These are phyloP conservation scores for Salminus brasiliensis DNA, from an alignment of 2,113 vertebrate species.

Conservation along the genomic window DNA sequence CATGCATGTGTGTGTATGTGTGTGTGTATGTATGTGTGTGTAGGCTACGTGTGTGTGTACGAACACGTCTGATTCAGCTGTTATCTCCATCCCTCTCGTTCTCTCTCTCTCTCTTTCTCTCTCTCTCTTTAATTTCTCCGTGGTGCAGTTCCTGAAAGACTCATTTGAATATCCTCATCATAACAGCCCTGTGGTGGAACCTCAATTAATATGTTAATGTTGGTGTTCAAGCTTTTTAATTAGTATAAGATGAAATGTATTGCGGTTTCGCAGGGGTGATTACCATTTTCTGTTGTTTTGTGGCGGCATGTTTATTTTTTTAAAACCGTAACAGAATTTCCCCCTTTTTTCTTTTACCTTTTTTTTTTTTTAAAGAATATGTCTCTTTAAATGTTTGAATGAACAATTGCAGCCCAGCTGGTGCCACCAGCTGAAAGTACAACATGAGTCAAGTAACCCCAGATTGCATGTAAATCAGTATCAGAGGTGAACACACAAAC, in stretches of 20 bases:
- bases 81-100: conserved; percentile 43
- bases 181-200: conserved; percentile 56
- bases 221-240: conserved; percentile 59
- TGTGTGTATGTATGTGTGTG: neutral
- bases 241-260: conserved; percentile 60
- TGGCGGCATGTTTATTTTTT: conserved; percentile 35
- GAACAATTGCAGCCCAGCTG: conserved; percentile 28
- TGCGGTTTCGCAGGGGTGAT: conserved; percentile 47
- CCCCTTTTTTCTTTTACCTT: neutral
- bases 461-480: conserved; percentile 38
- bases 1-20: conserved; percentile 13
- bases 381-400: conserved; percentile 13
- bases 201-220: conserved; percentile 74
- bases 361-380: neutral
- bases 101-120: conserved; percentile 50
- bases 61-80: neutral
- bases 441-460: conserved; percentile 32
- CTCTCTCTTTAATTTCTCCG: conserved; percentile 54
- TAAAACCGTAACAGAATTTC: conserved; percentile 19
- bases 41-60: conserved; percentile 25
- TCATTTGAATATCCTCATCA: conserved; percentile 59
- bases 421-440: conserved; percentile 33
- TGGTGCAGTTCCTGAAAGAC: conserved; percentile 49
- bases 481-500: neutral
- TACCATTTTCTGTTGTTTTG: conserved; percentile 39